These are phyloP conservation scores for Bombyx mori DNA, from an alignment of 1,140 invertebrate genomes.

Conservation along the genomic window ASM3026992v2 NC_085111.1:10815501-10816000, in stretches of 20 bases:
- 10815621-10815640: conserved; percentile 59
- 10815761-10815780: conserved; percentile 57
- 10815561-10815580: neutral
- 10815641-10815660: conserved; percentile 64
- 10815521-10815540: too few relatives aligned
- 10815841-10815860: conserved; percentile 12
- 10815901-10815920: too few relatives aligned
- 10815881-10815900: conserved; percentile 21
- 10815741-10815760: conserved; percentile 67
- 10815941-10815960: too few relatives aligned
- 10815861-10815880: conserved; percentile 17
- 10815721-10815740: conserved; percentile 68
- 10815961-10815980: too few relatives aligned
- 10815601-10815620: conserved; percentile 4
- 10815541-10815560: neutral
- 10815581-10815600: neutral
- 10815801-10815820: conserved; percentile 38
- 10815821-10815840: conserved; percentile 25
- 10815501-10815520: too few relatives aligned
- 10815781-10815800: conserved; percentile 55
- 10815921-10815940: too few relatives aligned
- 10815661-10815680: conserved; percentile 52
- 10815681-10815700: conserved; percentile 68
- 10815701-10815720: conserved; percentile 66
- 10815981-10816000: too few relatives aligned